Base-by-base conservation (phyloP, 2,888 invertebrate species). In the Mellilla xanthometata region DNA sequence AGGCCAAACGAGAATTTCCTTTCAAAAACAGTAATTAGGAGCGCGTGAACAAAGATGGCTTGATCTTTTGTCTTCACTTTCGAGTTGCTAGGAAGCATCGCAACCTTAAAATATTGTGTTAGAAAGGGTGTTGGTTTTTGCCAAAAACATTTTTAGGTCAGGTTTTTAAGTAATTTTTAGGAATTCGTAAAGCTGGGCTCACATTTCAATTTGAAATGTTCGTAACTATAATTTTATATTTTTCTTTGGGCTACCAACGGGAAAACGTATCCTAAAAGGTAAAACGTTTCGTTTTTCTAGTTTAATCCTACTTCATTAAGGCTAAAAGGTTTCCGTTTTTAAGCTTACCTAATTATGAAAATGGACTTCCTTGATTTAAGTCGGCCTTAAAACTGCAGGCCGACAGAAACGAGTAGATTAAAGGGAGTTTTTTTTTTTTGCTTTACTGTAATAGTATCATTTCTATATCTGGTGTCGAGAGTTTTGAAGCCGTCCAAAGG, bases 1-100 rank as follows among this genome's bases (percentile, higher is more conserved):
- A 42, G 13, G 51, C 29, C 46, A 38, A 42, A 44, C 38, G 42
- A 43, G 29, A 32, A 32, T 50, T 52, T 50, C 41, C 42, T 44
- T 51, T 53, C 47, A 48, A 49, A 51, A 54, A 50, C 39, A 39
- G 39, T 53, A 51, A 58, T 58, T 49, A 54, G 49, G 50, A 50
- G 48, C 12, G 7, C n/a, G 31, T 11, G 28, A 56, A 50, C 54
- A 56, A 54, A 33, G 49, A 47, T 40, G 42, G 49, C 50, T 47
- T 49, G 54, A 29, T 38, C 54, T 45, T 52, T 58, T 52, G 52
- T 58, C 32, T 52, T 22, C 39, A 29, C 45, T 50, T 51, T 51
- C 31, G 35, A 43, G 28, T 34, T 12, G 36, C 47, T 49, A 52
- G 52, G 52, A 55, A 52, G 36, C 44, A 54, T 49, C 27, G 12